Percentiles rank a stretch among this genome's conserved stretches.
phyloP scores from a whole-genome alignment of 2,797 vertebrate species.

The Semotilus atromaculatus region DNA sequence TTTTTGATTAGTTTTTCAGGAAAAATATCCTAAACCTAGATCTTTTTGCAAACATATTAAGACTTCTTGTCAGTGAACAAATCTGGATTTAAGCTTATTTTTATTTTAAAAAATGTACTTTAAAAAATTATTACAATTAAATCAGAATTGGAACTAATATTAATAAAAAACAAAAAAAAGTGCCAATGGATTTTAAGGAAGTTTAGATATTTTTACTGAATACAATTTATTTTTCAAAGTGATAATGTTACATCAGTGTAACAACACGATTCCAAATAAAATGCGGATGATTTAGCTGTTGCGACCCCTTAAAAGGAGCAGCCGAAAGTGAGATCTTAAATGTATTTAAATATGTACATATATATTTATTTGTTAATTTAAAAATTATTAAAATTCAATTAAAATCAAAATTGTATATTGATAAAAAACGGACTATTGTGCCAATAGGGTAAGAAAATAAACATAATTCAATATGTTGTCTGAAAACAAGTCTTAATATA shows the following conservation, averaged over 20 bases:
- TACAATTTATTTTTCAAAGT: neutral
- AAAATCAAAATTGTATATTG: neutral
- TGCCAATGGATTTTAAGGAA: too few relatives aligned
- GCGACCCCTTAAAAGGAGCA: too few relatives aligned
- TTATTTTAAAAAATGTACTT: neutral
- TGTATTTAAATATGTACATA: neutral
- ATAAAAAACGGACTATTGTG: neutral
- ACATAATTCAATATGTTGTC: neutral
- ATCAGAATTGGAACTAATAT: neutral
- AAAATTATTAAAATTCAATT: neutral
- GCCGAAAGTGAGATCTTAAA: neutral
- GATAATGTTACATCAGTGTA: neutral
- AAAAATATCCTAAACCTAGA: neutral
- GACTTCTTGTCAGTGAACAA: neutral
- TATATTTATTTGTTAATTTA: neutral
- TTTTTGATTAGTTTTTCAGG: neutral
- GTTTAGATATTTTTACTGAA: neutral
- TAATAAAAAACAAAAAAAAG: neutral
- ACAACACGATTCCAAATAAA: neutral
- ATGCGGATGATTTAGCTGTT: neutral
- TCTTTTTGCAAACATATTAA: neutral
- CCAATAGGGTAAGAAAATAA: neutral
- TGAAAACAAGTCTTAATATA: neutral
- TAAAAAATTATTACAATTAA: neutral
- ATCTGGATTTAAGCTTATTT: neutral